A percentile compares a stretch with the other conserved stretches of the same genome.
Evolutionary conservation across 2,888 invertebrate species (phyloP).

Genomic region (Carcina quercana): DNA sequence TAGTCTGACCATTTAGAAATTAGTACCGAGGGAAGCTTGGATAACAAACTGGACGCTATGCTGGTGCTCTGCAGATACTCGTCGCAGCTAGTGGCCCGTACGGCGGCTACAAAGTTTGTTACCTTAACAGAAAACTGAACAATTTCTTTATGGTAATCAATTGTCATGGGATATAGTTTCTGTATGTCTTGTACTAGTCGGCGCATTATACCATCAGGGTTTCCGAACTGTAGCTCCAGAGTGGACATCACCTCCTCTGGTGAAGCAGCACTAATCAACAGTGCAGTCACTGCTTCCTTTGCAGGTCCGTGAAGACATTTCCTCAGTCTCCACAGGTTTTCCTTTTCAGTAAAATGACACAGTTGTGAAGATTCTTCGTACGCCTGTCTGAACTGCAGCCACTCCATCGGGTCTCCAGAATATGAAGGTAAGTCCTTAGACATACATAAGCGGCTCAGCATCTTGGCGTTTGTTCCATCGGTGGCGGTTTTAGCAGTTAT

Average conservation of each 20-base stretch:
- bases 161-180: conserved; percentile 13
- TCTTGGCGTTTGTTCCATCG: too few species aligned
- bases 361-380: conserved; percentile 18
- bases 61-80: conserved; percentile 4
- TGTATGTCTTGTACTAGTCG: conserved; percentile 16
- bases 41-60: conserved; percentile 3
- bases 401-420: conserved; percentile 21
- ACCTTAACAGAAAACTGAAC: conserved; percentile 18
- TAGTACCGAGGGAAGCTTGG: conserved; percentile 5
- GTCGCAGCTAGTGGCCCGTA: conserved; percentile 8
- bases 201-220: conserved; percentile 17
- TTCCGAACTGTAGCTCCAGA: too few species aligned
- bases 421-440: conserved; percentile 16
- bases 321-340: conserved; percentile 21
- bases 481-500: too few species aligned
- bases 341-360: conserved; percentile 17
- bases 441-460: conserved; percentile 15
- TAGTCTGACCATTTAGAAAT: conserved; percentile 17
- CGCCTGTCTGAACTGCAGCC: conserved; percentile 20
- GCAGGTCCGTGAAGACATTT: conserved; percentile 20
- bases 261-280: too few species aligned
- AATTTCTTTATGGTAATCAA: conserved; percentile 18
- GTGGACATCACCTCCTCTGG: too few species aligned
- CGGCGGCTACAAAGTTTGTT: conserved; percentile 16
- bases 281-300: too few species aligned